Conservation (phyloP, 2,113 vertebrate genomes). For the Trichechus manatus region DNA sequence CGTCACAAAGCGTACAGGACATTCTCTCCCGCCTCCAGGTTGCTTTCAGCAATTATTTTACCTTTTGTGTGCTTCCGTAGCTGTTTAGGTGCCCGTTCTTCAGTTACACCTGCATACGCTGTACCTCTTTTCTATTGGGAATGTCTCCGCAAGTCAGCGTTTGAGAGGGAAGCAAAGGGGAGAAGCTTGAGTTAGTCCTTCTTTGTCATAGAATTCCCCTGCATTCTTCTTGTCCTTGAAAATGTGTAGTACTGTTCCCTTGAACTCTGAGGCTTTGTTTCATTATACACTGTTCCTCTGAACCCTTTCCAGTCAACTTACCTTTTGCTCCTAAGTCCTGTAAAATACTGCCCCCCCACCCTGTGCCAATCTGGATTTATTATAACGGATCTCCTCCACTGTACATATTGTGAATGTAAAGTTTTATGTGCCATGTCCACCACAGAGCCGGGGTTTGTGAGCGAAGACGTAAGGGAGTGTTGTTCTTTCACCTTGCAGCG, state of each 20-base stretch:
- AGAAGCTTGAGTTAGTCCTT: constrained; percentile 59
- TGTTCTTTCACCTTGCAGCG: constrained; percentile 84
- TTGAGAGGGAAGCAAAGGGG: constrained; percentile 70
- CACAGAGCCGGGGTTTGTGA: constrained; percentile 38
- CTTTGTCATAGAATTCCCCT: constrained; percentile 55
- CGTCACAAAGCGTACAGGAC: constrained; percentile 65
- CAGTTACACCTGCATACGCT: constrained; percentile 34
- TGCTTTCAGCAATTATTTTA: constrained; percentile 50
- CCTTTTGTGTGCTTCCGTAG: constrained; percentile 45
- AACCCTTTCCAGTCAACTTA: constrained; percentile 77
- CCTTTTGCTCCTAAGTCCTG: constrained; percentile 77
- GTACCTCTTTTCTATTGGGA: constrained; percentile 61
- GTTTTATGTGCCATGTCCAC: constrained; percentile 64
- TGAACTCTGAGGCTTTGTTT: constrained; percentile 68
- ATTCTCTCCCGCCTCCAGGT: constrained; percentile 48
- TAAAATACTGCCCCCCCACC: constrained; percentile 31
- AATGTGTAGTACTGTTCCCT: constrained; percentile 58
- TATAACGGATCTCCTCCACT: constrained; percentile 69
- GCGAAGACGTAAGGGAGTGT: neutral
- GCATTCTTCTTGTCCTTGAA: constrained; percentile 77
- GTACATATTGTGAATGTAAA: constrained; percentile 66
- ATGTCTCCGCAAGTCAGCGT: constrained; percentile 67
- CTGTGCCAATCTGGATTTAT: constrained; percentile 69
- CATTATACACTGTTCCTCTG: constrained; percentile 61
- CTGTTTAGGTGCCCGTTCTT: constrained; percentile 62